A percentile compares a stretch with the other conserved stretches of the same genome.
Evolutionary conservation across 1,140 invertebrate genomes (phyloP).

Genomic region (Zeugodacus cucurbitae): DNA sequence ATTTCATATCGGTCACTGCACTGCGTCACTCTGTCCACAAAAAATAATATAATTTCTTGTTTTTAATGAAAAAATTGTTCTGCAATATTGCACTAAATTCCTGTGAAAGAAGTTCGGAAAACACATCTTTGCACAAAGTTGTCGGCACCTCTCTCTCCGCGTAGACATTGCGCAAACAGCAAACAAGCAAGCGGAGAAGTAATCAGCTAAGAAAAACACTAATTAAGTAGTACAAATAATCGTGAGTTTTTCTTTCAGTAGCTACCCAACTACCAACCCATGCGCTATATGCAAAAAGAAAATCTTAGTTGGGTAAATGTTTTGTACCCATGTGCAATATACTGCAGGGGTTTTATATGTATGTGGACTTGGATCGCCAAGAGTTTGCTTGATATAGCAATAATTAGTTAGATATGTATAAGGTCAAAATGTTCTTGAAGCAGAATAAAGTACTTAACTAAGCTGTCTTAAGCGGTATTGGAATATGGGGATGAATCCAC

Average conservation of each 20-base stretch:
- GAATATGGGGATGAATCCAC: too few species aligned
- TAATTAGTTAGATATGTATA: too few species aligned
- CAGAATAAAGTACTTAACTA: too few species aligned
- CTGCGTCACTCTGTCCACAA: not conserved
- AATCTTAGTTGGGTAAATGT: not conserved
- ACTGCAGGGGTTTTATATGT: not conserved
- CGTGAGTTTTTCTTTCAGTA: not conserved
- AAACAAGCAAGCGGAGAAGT: constrained; percentile 22
- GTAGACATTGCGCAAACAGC: not conserved
- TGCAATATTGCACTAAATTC: constrained; percentile 4
- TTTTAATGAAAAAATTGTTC: constrained; percentile 26
- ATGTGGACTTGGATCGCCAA: not conserved
- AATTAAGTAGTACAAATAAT: constrained; percentile 39
- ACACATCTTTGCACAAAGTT: not conserved
- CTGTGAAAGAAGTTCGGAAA: not conserved
- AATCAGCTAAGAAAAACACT: constrained; percentile 38
- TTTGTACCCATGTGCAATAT: not conserved
- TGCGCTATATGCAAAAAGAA: not conserved
- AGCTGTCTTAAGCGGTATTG: too few species aligned
- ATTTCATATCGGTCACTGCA: not conserved
- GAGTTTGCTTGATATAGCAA: too few species aligned
- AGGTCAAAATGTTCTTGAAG: too few species aligned
- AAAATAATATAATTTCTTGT: not conserved
- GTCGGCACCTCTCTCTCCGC: not conserved
- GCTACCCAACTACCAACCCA: not conserved